These are phyloP conservation scores for Lagodon rhomboides DNA, from an alignment of 2,797 vertebrate genomes.

Conservation along the genomic window DNA sequence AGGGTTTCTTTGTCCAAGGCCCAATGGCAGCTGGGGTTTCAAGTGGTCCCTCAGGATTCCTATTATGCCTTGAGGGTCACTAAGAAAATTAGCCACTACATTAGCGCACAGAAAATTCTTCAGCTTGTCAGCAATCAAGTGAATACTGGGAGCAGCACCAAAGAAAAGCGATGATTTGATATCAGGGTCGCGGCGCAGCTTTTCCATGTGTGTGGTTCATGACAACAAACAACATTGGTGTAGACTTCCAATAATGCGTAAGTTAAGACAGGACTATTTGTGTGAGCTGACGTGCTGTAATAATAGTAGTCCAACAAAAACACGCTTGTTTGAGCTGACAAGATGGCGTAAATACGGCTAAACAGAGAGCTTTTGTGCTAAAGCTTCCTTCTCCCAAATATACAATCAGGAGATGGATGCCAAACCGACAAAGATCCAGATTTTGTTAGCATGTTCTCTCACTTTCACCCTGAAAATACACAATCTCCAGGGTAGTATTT, in stretches of 20 bases:
- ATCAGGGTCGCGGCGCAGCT: slow-evolving; percentile 37
- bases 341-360: slow-evolving; percentile 50
- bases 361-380: slow-evolving; percentile 60
- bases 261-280: slow-evolving; percentile 68
- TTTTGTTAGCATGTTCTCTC: slow-evolving; percentile 45
- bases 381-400: slow-evolving; percentile 43
- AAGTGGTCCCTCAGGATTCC: slow-evolving; percentile 55
- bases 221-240: slow-evolving; percentile 69
- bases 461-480: slow-evolving; percentile 47
- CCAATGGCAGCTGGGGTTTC: slow-evolving; percentile 60
- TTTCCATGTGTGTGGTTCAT: slow-evolving; percentile 59
- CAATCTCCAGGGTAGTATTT: slow-evolving; percentile 26
- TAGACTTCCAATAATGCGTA: slow-evolving; percentile 60
- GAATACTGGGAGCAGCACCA: slow-evolving; percentile 56
- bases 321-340: slow-evolving; percentile 66
- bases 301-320: slow-evolving; percentile 70
- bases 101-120: slow-evolving; percentile 59
- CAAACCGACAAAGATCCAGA: slow-evolving; percentile 37
- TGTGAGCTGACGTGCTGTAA: slow-evolving; percentile 59
- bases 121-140: slow-evolving; percentile 67
- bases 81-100: slow-evolving; percentile 47
- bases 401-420: slow-evolving; percentile 50
- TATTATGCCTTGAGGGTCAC: slow-evolving; percentile 43
- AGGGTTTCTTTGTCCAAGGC: slow-evolving; percentile 58
- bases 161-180: slow-evolving; percentile 59